Conservation (phyloP, 2,797 vertebrate species). For the Poeciliopsis infans region DNA sequence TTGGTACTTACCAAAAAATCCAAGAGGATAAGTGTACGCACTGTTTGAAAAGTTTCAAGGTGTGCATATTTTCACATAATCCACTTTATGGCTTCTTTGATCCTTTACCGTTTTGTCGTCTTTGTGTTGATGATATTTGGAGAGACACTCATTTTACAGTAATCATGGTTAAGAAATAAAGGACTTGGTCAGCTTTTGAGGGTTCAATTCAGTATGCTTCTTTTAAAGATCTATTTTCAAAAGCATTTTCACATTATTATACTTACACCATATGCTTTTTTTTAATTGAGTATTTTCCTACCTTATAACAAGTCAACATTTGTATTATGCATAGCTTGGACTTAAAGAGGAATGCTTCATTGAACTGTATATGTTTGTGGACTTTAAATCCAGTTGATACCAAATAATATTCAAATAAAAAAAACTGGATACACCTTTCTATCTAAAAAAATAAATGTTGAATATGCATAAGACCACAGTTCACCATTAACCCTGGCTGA, state of each 20-base stretch:
- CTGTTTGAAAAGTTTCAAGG: constrained; percentile 8
- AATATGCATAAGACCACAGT: neutral
- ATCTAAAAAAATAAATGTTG: neutral
- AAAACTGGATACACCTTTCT: neutral
- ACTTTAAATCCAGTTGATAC: neutral
- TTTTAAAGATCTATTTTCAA: neutral
- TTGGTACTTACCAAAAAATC: neutral
- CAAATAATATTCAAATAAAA: neutral
- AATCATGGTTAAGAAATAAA: constrained; percentile 3
- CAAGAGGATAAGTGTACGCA: neutral
- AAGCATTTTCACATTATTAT: neutral
- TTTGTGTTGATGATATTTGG: constrained; percentile 1
- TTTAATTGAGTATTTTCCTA: neutral
- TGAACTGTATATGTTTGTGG: neutral
- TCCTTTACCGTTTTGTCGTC: constrained; percentile 12
- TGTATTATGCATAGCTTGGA: neutral
- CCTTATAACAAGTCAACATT: neutral
- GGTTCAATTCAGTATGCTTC: neutral
- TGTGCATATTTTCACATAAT: constrained; percentile 15
- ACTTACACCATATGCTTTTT: neutral
- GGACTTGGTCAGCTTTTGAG: neutral
- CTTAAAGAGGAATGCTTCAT: neutral
- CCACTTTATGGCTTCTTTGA: constrained; percentile 8
- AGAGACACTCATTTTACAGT: neutral
- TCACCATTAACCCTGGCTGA: neutral